phyloP scores from a whole-genome alignment of 2,113 vertebrate genomes.

The Tympanuchus pallidicinctus region DNA sequence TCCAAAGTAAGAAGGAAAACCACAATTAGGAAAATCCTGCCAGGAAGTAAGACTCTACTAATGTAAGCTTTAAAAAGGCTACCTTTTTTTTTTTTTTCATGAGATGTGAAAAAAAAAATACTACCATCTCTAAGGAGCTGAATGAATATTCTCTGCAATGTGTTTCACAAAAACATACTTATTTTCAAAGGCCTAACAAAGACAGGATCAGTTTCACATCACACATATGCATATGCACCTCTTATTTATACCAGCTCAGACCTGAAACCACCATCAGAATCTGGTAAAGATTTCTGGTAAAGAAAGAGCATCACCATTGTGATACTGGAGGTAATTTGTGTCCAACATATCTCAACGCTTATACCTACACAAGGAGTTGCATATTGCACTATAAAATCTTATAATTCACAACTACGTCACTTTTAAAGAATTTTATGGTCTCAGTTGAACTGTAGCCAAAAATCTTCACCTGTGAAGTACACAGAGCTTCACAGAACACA shows the following conservation, averaged over 20 bases:
- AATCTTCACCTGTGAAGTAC: neutral
- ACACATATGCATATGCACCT: neutral
- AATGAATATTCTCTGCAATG: neutral
- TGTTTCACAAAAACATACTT: neutral
- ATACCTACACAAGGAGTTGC: neutral
- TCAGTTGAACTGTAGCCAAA: neutral
- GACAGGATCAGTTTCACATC: neutral
- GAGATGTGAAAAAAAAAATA: neutral
- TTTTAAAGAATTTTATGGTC: neutral
- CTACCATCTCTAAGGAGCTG: neutral
- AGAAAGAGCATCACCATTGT: neutral
- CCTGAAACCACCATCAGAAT: neutral
- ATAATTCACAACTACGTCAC: neutral
- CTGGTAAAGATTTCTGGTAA: neutral
- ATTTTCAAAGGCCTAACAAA: neutral
- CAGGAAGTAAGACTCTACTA: neutral
- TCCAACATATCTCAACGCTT: neutral
- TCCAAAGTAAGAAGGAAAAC: slow-evolving; percentile 20
- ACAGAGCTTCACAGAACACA: neutral
- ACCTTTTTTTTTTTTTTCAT: neutral
- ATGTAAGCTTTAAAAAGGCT: neutral
- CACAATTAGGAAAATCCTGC: slow-evolving; percentile 62
- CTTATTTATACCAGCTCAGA: neutral
- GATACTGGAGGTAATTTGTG: neutral
- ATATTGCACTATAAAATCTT: neutral